A percentile compares a stretch with the other conserved stretches of the same genome.
Evolutionary conservation across 2,888 invertebrate species (phyloP).

Genomic region (Pollenia griseotomentosa): DNA sequence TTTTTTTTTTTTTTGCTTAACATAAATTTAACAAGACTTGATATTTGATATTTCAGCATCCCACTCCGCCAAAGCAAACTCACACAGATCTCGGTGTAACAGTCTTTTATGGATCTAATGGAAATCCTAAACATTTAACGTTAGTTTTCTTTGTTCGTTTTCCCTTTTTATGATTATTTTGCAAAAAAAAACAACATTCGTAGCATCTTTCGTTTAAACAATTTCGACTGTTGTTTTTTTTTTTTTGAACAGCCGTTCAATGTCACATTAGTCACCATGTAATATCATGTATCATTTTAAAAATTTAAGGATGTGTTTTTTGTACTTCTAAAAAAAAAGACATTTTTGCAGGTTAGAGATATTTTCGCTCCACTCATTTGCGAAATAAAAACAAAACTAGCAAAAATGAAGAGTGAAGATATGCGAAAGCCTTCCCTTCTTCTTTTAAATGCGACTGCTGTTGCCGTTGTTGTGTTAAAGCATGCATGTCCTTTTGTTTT

Average conservation of each 20-base stretch:
- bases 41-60: conserved; percentile 13
- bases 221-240: conserved; percentile 17
- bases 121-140: conserved; percentile 29
- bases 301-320: conserved; percentile 53
- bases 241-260: conserved; percentile 59
- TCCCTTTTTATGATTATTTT: conserved; percentile 37
- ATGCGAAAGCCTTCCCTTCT: conserved; percentile 42
- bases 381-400: conserved; percentile 46
- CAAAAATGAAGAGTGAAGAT: conserved; percentile 41
- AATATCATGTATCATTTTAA: conserved; percentile 47
- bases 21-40: conserved; percentile 34
- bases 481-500: conserved; percentile 71
- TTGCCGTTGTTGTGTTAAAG: conserved; percentile 44
- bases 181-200: conserved; percentile 20
- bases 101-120: neutral
- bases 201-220: conserved; percentile 3
- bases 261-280: conserved; percentile 66
- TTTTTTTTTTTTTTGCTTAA: neutral
- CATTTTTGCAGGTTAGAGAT: neutral
- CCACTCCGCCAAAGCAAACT: too few relatives aligned
- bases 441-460: conserved; percentile 17
- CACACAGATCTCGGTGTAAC: conserved; percentile 17
- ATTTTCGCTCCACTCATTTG: neutral
- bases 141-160: conserved; percentile 5
- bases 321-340: neutral